These are phyloP conservation scores for Volucella zonaria DNA, from an alignment of 2,888 invertebrate genomes.

Conservation along the genomic window DNA sequence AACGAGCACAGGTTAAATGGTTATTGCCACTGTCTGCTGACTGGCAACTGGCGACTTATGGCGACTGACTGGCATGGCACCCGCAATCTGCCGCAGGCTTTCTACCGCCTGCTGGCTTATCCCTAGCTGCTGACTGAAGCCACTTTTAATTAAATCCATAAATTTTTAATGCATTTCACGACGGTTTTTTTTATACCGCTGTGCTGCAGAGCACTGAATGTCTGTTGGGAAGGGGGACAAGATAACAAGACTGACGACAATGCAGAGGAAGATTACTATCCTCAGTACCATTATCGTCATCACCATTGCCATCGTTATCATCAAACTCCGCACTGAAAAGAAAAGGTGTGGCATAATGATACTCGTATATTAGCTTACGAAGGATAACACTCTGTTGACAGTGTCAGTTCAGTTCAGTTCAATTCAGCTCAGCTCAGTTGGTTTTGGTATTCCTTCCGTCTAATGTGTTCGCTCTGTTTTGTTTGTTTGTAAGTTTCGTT, in stretches of 20 bases:
- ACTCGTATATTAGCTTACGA: constrained; percentile 51
- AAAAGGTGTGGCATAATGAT: no score
- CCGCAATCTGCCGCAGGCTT: not conserved
- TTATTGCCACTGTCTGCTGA: constrained; percentile 13
- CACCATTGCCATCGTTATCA: not conserved
- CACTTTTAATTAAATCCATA: constrained; percentile 68
- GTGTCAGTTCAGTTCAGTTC: constrained; percentile 4
- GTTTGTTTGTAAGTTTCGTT: not conserved
- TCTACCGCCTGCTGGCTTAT: not conserved
- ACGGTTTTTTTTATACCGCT: constrained; percentile 21
- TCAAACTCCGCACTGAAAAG: no score
- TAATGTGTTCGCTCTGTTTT: no score
- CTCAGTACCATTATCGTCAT: constrained; percentile 17
- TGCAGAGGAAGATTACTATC: constrained; percentile 28
- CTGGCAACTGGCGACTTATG: no score
- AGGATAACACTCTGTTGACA: constrained; percentile 55
- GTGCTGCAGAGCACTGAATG: not conserved
- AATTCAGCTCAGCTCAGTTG: not conserved
- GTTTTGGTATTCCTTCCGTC: no score
- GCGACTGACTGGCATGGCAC: not conserved
- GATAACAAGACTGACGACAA: constrained; percentile 34
- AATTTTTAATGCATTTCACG: constrained; percentile 53
- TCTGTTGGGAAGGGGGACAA: constrained; percentile 5
- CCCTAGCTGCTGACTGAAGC: constrained; percentile 22
- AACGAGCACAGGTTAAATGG: constrained; percentile 36